Evolutionary conservation across 2,113 vertebrate genomes (phyloP).

Genomic region (Scolopax mira): DNA sequence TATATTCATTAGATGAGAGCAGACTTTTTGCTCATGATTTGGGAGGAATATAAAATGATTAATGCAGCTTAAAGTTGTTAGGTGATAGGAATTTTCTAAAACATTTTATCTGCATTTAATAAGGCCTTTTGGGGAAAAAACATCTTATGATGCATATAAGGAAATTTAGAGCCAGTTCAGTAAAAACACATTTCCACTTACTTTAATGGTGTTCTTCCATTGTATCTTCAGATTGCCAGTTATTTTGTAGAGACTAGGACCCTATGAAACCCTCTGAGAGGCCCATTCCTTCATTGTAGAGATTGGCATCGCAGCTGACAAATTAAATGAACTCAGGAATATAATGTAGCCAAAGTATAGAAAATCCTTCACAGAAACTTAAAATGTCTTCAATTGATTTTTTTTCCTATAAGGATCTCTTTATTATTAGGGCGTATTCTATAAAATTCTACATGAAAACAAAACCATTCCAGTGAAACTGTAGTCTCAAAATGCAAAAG

Average conservation of each 20-base stretch:
- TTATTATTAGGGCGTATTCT: neutral
- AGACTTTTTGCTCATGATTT: conserved; percentile 59
- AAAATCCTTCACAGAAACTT: neutral
- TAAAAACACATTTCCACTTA: conserved; percentile 56
- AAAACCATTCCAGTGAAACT: neutral
- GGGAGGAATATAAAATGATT: conserved; percentile 68
- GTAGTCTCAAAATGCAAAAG: neutral
- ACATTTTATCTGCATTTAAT: conserved; percentile 61
- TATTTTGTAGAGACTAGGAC: neutral
- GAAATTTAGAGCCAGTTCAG: conserved; percentile 59
- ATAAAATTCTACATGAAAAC: neutral
- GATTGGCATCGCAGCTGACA: neutral
- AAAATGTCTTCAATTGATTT: neutral
- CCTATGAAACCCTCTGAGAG: neutral
- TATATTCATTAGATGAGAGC: conserved; percentile 63
- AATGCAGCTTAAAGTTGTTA: conserved; percentile 63
- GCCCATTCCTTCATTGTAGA: neutral
- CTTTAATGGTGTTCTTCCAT: conserved; percentile 17
- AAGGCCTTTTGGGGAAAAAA: conserved; percentile 59
- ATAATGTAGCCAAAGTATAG: neutral
- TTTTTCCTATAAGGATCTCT: neutral
- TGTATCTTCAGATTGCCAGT: conserved; percentile 15
- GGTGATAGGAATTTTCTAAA: conserved; percentile 59
- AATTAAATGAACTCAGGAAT: neutral
- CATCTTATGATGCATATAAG: conserved; percentile 49